These are phyloP conservation scores for Danio aesculapii DNA, from an alignment of 2,797 vertebrate genomes.

Conservation along the genomic window DNA sequence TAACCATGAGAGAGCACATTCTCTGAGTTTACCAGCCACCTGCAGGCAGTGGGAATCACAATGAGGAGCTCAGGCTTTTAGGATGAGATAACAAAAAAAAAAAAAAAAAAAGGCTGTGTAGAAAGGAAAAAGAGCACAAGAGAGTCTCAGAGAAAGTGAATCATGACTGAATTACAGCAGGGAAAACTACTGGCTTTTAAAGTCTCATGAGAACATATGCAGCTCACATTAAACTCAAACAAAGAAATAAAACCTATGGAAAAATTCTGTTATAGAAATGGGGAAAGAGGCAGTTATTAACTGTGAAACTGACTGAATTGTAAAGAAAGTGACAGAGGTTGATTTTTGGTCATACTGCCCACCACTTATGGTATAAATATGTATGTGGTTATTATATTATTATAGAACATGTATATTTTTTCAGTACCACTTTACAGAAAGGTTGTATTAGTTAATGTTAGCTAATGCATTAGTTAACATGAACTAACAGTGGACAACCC, in stretches of 20 bases:
- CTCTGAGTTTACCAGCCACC: conserved; percentile 15
- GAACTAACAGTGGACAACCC: no score
- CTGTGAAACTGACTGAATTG: no score
- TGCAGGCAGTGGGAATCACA: conserved; percentile 30
- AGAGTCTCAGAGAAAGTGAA: not conserved
- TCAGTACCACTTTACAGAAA: no score
- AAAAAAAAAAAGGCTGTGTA: not conserved
- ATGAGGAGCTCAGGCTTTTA: not conserved
- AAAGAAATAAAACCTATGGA: not conserved
- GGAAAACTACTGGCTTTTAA: not conserved
- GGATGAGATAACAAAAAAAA: not conserved
- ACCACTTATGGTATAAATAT: no score
- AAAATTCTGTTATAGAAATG: no score
- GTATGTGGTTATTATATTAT: no score
- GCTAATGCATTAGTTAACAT: no score
- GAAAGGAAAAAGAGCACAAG: not conserved
- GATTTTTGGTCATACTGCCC: no score
- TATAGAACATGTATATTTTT: no score
- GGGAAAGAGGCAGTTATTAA: no score
- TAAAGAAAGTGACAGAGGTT: no score
- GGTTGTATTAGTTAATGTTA: no score
- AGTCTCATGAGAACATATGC: not conserved
- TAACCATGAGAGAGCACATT: not conserved
- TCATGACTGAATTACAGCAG: not conserved
- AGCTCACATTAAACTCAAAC: not conserved